Base-by-base conservation (phyloP, 2,113 vertebrate genomes). In the cat (Felis catus) region DNA sequence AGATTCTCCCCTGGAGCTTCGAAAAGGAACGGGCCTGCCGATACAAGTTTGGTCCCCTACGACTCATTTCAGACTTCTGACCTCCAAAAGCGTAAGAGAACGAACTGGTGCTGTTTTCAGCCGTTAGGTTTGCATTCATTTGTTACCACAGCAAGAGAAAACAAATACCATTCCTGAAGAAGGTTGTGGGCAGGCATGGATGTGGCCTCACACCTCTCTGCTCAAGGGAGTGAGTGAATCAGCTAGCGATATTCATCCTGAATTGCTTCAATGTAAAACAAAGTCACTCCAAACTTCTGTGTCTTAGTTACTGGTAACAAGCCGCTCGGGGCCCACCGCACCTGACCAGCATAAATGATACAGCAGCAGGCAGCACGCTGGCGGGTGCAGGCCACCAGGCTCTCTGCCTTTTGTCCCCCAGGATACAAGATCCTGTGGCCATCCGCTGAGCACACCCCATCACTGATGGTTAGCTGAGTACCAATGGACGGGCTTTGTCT, bases 181-280 rank as follows among this genome's bases (percentile, higher is more conserved):
- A 58, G 55, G 31, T 36, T 0, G 21, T 9, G 41, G 3, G 11
- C 0, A 1, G 68, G 27, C 12, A 14, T 2, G 1, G 1, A 18
- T 3, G 2, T 7, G 31, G 81, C 51, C 74, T 12, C 33, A 9
- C 8, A n/a, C 23, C 39, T 39, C 41, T 48, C 41, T 51, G 27
- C 53, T 91, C 18, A 0, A 39, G 76, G 66, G 65, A 79, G 66
- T 33, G 53, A 68, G 51, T 5, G 51, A 53, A n/a, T 0, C 1
- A 27, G 74, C 14, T 9, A 27, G 51, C 36, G 9, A n/a, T 39
- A 25, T 14, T 18, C 10, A 18, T 31, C 33, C 19, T 19, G 3
- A 91, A 80, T 11, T 27, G 55, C 65, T 73, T 36, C 88, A 18
- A 1, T 0, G 0, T n/a, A 27, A 48, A 85, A 79, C 45, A 78